These are phyloP conservation scores for Chelon labrosus DNA, from an alignment of 2,797 vertebrate genomes.

Conservation along the genomic window DNA sequence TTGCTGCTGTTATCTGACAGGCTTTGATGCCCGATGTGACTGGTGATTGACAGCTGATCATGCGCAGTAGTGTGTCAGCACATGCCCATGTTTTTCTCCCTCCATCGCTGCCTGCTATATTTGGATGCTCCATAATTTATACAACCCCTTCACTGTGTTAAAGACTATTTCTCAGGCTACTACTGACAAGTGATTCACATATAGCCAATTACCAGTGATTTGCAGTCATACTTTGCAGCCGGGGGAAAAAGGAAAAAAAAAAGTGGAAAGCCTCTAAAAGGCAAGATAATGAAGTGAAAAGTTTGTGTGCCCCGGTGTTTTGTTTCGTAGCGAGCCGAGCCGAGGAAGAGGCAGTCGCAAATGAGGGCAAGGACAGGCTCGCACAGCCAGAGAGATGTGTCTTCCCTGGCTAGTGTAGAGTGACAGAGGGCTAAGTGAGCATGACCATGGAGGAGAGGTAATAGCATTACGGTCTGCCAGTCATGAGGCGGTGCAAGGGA, in stretches of 20 bases:
- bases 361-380: conserved; percentile 72
- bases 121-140: conserved; percentile 45
- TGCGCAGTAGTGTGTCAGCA: conserved; percentile 49
- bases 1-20: conserved; percentile 62
- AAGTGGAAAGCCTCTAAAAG: conserved; percentile 42
- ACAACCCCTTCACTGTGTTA: conserved; percentile 23
- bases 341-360: conserved; percentile 51
- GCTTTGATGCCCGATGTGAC: conserved; percentile 68
- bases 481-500: conserved; percentile 63
- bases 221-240: conserved; percentile 58
- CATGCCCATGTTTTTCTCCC: conserved; percentile 2
- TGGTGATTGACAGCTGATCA: conserved; percentile 69
- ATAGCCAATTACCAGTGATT: conserved; percentile 71
- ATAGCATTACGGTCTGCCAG: conserved; percentile 77
- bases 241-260: neutral
- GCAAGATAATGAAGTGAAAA: conserved; percentile 71
- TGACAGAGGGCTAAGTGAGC: conserved; percentile 79
- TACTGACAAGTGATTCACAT: conserved; percentile 68
- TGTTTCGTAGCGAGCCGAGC: conserved; percentile 52
- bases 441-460: conserved; percentile 76
- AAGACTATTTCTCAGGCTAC: conserved; percentile 48
- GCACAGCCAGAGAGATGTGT: conserved; percentile 52
- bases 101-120: conserved; percentile 41
- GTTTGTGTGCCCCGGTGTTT: conserved; percentile 62
- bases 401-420: conserved; percentile 59